phyloP scores from a whole-genome alignment of 2,888 invertebrate species.

The Amiota mariae region DNA sequence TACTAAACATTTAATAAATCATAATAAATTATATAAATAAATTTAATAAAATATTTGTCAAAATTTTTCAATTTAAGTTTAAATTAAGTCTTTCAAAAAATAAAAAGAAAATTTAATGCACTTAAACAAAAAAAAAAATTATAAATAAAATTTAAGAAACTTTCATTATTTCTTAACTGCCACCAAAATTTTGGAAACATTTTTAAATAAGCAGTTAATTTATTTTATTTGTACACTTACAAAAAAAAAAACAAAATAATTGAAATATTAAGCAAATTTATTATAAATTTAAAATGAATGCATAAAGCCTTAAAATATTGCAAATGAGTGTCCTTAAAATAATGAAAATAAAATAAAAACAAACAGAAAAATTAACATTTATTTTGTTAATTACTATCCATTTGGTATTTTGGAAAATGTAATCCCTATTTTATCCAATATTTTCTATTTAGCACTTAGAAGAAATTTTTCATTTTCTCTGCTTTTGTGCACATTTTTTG shows the following conservation, averaged over 20 bases:
- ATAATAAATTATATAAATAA: too few species aligned
- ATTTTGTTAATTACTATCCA: neutral
- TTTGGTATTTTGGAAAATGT: conserved; percentile 4
- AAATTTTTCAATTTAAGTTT: conserved; percentile 26
- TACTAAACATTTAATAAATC: too few species aligned
- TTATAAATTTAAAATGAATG: neutral
- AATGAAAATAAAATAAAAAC: neutral
- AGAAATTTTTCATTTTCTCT: conserved; percentile 36
- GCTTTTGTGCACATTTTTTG: conserved; percentile 59
- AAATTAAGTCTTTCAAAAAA: conserved; percentile 5
- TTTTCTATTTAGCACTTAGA: neutral
- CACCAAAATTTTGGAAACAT: too few species aligned
- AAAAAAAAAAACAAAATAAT: too few species aligned
- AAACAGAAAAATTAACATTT: neutral
- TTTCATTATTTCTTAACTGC: too few species aligned
- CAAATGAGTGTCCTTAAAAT: conserved; percentile 26
- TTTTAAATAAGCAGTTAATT: too few species aligned
- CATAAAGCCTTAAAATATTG: conserved; percentile 17
- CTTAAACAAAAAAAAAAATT: neutral
- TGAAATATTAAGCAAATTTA: too few species aligned
- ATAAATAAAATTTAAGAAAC: neutral
- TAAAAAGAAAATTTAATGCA: neutral
- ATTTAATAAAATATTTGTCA: neutral
- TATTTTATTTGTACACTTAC: too few species aligned
- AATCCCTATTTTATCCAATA: neutral